phyloP scores from a whole-genome alignment of 2,888 invertebrate species.

The Arenicola marina region DNA sequence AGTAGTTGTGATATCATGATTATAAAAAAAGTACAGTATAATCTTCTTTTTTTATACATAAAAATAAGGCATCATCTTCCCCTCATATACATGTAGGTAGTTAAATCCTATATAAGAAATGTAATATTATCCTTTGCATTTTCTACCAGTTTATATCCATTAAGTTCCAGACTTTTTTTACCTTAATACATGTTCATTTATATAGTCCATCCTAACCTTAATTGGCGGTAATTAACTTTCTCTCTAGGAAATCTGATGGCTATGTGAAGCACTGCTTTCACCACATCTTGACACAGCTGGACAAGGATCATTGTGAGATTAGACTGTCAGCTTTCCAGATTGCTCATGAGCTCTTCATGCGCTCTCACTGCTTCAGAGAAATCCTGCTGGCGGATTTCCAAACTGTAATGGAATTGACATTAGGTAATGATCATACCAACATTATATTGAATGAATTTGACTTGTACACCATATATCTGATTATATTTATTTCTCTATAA shows the following conservation, averaged over 20 bases:
- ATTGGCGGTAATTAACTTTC: background rate
- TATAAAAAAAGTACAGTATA: too few species aligned
- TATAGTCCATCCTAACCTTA: too few species aligned
- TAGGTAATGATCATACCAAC: too few species aligned
- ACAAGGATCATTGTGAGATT: constrained; percentile 66
- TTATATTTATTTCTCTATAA: too few species aligned
- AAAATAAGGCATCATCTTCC: too few species aligned
- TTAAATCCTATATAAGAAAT: too few species aligned
- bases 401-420: constrained; percentile 62
- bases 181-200: too few species aligned
- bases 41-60: too few species aligned
- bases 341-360: constrained; percentile 64
- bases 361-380: constrained; percentile 65
- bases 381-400: constrained; percentile 62
- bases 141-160: too few species aligned
- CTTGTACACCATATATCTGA: background rate
- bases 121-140: too few species aligned
- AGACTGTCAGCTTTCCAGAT: constrained; percentile 65
- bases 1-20: background rate
- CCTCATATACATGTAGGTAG: too few species aligned
- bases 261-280: constrained; percentile 62
- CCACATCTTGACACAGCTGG: constrained; percentile 61
- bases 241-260: constrained; percentile 58
- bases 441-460: background rate
- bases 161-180: too few species aligned